Conservation (phyloP, 2,113 vertebrate genomes). For the Gavia stellata region DNA sequence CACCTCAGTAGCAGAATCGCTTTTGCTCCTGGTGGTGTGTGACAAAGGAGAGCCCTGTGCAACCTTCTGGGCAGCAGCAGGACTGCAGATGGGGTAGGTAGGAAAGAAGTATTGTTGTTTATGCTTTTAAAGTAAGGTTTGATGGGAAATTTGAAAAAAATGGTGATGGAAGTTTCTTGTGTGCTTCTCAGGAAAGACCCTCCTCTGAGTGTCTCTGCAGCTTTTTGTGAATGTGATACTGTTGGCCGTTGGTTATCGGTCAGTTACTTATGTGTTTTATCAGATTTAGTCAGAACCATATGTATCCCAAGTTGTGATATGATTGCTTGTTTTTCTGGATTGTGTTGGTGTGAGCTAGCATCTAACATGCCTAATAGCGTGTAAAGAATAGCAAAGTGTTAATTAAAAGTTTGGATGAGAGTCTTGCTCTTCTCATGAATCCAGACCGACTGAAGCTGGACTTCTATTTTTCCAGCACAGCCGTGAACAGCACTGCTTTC, state of each 20-base stretch:
- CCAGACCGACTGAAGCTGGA: not conserved
- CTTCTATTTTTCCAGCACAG: not conserved
- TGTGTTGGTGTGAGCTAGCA: not conserved
- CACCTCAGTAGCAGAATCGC: fast-evolving
- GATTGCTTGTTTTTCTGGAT: not conserved
- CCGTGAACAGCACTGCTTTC: not conserved
- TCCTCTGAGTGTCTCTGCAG: not conserved
- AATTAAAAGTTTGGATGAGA: not conserved
- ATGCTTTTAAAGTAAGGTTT: not conserved
- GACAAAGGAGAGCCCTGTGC: fast-evolving
- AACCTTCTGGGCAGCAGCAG: fast-evolving
- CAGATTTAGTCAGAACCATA: not conserved
- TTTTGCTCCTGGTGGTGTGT: not conserved
- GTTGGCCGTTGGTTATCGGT: not conserved
- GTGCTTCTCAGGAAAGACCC: not conserved
- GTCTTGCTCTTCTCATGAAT: not conserved
- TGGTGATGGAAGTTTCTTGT: not conserved
- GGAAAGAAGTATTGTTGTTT: not conserved
- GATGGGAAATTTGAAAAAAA: not conserved
- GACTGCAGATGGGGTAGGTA: not conserved
- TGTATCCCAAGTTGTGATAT: not conserved
- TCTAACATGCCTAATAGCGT: not conserved
- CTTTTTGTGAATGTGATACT: not conserved
- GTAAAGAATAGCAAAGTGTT: not conserved
- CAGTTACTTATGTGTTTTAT: not conserved